Evolutionary conservation across 2,888 invertebrate species (phyloP), one percentile per base, ranked within the genome.

Genomic region (Camponotus fellah): DNA sequence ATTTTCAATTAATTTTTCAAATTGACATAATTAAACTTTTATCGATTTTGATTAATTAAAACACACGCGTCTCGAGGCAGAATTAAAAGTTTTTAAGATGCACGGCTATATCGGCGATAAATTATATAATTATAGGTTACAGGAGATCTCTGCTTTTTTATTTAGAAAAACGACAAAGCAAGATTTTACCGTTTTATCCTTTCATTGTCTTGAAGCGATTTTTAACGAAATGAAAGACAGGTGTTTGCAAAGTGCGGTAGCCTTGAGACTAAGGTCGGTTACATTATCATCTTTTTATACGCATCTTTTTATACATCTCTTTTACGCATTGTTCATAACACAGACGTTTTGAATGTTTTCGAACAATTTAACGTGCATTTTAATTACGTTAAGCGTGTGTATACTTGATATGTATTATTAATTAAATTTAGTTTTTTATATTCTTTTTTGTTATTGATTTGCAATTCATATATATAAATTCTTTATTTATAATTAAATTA

Each of bases 211-310:
- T 17, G 14, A 40, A 60, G 37, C 0, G 71, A 71, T 79, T 79
- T 62, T 71, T 49, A 71, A 71, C 8, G 75, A 80, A 86, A 87
- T 82, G 53, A 58, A 72, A 68, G 79, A 79, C 66, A 65, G 21
- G 64, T 65, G 82, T 74, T 53, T 68, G 60, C 72, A 83, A 82
- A 82, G 86, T 85, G 64, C 88, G 81, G 83, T 74, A 75, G 77
- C 86, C 89, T 87, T 87, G 83, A 40, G 32, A 62, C 34, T 80
- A 69, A 77, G 83, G 81, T 53, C 66, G 82, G 87, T 85, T 88
- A 85, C 85, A 71, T 71, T 79, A 88, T 85, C 76, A 82, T 82
- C 75, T 82, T 26, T 26, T 26, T 26, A 26, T 26, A 60, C 49
- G 60, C 64, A 68, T 87, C 69, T 87, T 79, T 85, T 81, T 82